Conservation (phyloP, 2,113 vertebrate species). For the Cyanocitta stelleri region DNA sequence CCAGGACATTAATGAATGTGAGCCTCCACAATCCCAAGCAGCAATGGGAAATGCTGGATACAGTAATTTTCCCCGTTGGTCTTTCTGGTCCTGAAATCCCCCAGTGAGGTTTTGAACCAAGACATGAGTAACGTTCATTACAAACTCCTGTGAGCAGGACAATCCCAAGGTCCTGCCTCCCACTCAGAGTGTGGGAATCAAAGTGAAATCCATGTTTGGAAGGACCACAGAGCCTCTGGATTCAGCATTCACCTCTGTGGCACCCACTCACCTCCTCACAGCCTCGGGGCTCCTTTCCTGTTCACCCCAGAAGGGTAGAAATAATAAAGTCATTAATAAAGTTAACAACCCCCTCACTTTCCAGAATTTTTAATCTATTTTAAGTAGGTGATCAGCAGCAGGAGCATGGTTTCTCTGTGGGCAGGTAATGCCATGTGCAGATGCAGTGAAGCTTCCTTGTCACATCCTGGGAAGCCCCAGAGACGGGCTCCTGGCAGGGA, state of each 20-base stretch:
- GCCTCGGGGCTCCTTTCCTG: neutral
- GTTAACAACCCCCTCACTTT: neutral
- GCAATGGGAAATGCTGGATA: neutral
- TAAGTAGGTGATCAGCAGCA: no score
- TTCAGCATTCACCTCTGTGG: rapidly evolving
- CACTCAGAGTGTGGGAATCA: neutral
- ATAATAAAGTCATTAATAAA: neutral
- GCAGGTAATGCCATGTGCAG: neutral
- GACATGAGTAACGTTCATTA: neutral
- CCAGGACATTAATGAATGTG: neutral
- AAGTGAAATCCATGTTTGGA: neutral
- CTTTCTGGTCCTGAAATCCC: conserved; percentile 6
- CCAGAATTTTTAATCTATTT: rapidly evolving
- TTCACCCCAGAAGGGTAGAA: neutral
- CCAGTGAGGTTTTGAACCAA: neutral
- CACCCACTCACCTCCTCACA: rapidly evolving
- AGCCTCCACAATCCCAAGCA: neutral
- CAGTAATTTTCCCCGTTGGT: neutral
- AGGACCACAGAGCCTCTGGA: neutral
- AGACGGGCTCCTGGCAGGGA: neutral
- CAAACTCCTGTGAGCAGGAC: neutral
- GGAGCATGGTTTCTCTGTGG: neutral
- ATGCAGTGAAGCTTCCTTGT: rapidly evolving
- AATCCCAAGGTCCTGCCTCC: neutral
- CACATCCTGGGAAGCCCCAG: neutral